Percentiles rank a stretch among this genome's conserved stretches.
These are phyloP conservation scores for Drosophila neocordata DNA, from an alignment of 1,140 invertebrate species.

Conservation along the genomic window DNA sequence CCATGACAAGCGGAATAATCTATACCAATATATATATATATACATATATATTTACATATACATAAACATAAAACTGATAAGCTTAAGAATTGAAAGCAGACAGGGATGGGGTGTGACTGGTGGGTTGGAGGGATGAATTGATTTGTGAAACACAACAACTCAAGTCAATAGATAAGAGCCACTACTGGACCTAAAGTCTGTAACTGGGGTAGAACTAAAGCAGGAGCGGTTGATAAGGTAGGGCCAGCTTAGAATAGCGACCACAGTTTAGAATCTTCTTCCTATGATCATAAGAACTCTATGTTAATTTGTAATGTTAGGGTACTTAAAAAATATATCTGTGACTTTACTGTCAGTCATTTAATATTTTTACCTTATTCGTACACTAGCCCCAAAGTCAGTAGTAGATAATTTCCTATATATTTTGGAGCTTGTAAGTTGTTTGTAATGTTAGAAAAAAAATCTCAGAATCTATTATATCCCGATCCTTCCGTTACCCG, in stretches of 20 bases:
- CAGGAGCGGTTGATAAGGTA: neutral
- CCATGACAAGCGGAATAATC: conserved; percentile 2
- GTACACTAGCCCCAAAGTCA: neutral
- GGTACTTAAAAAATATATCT: neutral
- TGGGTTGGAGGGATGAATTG: neutral
- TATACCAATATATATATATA: neutral
- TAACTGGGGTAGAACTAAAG: conserved; percentile 6
- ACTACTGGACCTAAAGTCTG: neutral
- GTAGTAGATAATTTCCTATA: conserved; percentile 5
- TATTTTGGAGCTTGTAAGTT: conserved; percentile 5
- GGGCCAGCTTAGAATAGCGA: no score
- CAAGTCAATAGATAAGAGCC: neutral
- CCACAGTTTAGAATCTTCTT: no score
- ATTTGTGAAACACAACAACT: neutral
- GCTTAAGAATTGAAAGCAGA: neutral
- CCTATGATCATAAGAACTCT: no score
- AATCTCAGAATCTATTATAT: no score
- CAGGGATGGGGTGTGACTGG: neutral
- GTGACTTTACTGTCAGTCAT: neutral
- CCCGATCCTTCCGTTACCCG: no score
- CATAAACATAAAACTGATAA: conserved; percentile 4
- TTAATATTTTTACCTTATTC: neutral
- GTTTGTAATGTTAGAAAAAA: neutral
- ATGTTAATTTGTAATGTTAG: no score
- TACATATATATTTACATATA: no score